A percentile compares a stretch with the other conserved stretches of the same genome.
Conservation (phyloP, 2,113 vertebrate species). For the Mesembrinibis cayennensis region DNA sequence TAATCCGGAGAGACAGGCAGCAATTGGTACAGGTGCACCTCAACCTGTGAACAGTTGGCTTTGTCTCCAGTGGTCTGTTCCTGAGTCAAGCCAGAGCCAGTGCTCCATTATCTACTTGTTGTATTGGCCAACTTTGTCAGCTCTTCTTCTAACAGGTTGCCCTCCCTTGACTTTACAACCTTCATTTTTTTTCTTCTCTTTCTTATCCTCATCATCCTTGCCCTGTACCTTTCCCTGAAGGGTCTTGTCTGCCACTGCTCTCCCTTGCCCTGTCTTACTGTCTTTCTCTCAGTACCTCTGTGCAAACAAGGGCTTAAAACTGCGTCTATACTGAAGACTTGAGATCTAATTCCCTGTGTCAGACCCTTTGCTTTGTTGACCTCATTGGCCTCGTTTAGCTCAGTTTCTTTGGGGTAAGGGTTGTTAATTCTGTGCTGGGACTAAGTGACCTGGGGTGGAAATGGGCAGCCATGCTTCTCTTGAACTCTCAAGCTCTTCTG, state of each 20-base stretch:
- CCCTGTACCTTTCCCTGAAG: neutral
- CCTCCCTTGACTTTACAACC: neutral
- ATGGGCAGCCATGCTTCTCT: neutral
- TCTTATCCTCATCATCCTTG: neutral
- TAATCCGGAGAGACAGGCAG: neutral
- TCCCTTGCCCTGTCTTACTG: neutral
- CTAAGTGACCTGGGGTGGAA: neutral
- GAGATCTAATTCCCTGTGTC: neutral
- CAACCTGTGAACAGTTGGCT: rapidly evolving
- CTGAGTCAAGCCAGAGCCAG: neutral
- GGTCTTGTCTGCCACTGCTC: too few species aligned
- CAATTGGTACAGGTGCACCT: neutral
- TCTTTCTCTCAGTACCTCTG: neutral
- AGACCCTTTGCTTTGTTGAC: neutral
- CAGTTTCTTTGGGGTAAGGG: neutral
- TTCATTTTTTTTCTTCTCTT: neutral
- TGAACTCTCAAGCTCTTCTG: neutral
- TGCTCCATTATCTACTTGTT: neutral
- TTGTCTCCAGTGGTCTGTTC: neutral
- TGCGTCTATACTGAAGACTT: neutral
- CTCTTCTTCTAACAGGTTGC: neutral
- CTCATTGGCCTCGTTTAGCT: neutral
- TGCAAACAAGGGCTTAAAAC: neutral
- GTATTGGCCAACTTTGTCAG: neutral
- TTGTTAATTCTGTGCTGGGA: neutral